Evolutionary conservation across 1,140 invertebrate species (phyloP), one percentile per base, ranked within the genome.

Genomic region (Platorchestia sp.): DNA sequence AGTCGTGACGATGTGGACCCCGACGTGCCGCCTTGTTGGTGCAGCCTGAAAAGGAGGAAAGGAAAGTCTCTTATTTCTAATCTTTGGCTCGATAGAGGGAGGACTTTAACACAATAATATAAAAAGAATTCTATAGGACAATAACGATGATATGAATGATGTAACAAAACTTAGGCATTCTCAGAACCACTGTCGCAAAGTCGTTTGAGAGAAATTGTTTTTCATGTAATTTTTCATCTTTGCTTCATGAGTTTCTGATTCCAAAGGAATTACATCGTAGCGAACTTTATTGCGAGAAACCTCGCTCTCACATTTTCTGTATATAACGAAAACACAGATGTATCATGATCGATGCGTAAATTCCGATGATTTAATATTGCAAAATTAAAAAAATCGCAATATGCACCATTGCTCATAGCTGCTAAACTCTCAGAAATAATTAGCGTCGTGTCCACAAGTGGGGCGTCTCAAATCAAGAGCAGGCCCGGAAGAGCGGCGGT

Each of bases 21-120:
- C 36, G 95, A 95, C 22, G 95, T 44, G 22, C 96, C 95, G 86
- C 95, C 95, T 40, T 93, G 91, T 95, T 96, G 96, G n/a, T 96
- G 96, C 95, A 96, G 95, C 93, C 96, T 96, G 96, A 0, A 91
- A 95, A 75, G 44, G 19, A 93, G 6, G 47, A 0, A 93, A 93
- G 47, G 47, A 22, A 93, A 16, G 86, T 19, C 19, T 91, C 7
- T n/a, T 93, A 45, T 45, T 47, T 14, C 44, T 93, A 27, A 41
- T 44, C 87, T 3, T 7, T 42, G 42, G 41, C 42, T 41, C 36
- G 53, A 44, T 42, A 43, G 42, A 89, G 59, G 41, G 14, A 6
- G 16, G 36, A 44, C 41, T 89, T 89, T 89, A 75, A 75, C 59
- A 75, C 59, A 75, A 36, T 75, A 36, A 75, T 75, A 22, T 22